Conservation (phyloP, 2,797 vertebrate genomes). For the Cossypha caffra region DNA sequence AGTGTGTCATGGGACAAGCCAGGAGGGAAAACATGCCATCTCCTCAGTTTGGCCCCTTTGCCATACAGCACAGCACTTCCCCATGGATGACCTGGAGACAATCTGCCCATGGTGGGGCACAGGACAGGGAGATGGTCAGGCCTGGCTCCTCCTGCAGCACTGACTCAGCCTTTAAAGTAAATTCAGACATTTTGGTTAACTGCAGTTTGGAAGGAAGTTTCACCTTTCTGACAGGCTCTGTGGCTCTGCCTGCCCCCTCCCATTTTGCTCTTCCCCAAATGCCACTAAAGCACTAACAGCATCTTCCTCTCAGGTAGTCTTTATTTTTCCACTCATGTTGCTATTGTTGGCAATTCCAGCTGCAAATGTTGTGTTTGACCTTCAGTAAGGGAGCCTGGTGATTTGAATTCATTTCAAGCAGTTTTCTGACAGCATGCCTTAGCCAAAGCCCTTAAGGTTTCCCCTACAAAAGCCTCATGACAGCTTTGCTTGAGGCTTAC, state of each 20-base stretch:
- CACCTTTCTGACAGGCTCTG: neutral
- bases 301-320: neutral
- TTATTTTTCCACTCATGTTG: neutral
- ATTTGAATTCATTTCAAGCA: conserved; percentile 62
- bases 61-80: neutral
- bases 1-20: accelerated
- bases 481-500: conserved; percentile 68
- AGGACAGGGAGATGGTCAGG: too few species aligned
- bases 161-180: neutral
- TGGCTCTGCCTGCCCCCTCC: neutral
- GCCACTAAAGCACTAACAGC: neutral
- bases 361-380: conserved; percentile 64
- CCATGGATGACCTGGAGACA: neutral
- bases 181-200: neutral
- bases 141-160: accelerated
- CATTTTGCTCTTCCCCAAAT: neutral
- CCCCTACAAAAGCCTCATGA: conserved; percentile 48
- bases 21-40: neutral
- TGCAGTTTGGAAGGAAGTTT: neutral
- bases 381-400: conserved; percentile 53
- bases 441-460: conserved; percentile 71
- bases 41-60: accelerated
- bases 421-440: conserved; percentile 72
- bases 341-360: conserved; percentile 39
- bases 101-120: accelerated